These are phyloP conservation scores for Sarcophaga caerulescens DNA, from an alignment of 2,888 invertebrate genomes.

Conservation along the genomic window DNA sequence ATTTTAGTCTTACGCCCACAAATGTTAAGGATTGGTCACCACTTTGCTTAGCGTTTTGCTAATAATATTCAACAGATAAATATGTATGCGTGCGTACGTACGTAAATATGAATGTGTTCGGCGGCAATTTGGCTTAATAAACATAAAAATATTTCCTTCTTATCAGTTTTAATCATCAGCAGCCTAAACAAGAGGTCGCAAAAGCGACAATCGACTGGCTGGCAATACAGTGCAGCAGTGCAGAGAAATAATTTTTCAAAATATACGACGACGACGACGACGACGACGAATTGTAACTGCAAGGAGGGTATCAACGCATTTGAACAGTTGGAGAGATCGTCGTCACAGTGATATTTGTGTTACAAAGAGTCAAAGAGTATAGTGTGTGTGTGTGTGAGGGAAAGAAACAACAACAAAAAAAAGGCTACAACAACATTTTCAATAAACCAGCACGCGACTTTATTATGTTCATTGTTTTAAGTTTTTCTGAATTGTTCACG, in stretches of 20 bases:
- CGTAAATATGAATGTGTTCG: neutral
- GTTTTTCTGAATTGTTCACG: neutral
- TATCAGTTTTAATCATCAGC: slow-evolving; percentile 77
- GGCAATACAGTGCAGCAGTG: slow-evolving; percentile 11
- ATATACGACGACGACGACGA: slow-evolving; percentile 10
- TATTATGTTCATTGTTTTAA: slow-evolving; percentile 17
- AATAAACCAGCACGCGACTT: slow-evolving; percentile 76
- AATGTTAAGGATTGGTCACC: neutral
- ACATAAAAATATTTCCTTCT: slow-evolving; percentile 77
- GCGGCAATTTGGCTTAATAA: slow-evolving; percentile 30
- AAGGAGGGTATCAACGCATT: slow-evolving; percentile 29
- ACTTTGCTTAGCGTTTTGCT: neutral
- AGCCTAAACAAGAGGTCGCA: slow-evolving; percentile 53
- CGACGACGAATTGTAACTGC: too few relatives aligned
- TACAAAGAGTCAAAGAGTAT: neutral
- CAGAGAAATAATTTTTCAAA: slow-evolving; percentile 37
- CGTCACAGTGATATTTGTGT: slow-evolving; percentile 35
- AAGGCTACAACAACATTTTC: neutral
- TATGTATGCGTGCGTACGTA: slow-evolving; percentile 14
- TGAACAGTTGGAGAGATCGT: neutral
- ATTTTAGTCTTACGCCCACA: neutral
- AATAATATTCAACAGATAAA: neutral
- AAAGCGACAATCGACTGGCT: slow-evolving; percentile 34
- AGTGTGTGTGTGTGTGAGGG: neutral
- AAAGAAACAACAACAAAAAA: neutral